Evolutionary conservation across 2,888 invertebrate genomes (phyloP).

Genomic region (Thecophora atra): DNA sequence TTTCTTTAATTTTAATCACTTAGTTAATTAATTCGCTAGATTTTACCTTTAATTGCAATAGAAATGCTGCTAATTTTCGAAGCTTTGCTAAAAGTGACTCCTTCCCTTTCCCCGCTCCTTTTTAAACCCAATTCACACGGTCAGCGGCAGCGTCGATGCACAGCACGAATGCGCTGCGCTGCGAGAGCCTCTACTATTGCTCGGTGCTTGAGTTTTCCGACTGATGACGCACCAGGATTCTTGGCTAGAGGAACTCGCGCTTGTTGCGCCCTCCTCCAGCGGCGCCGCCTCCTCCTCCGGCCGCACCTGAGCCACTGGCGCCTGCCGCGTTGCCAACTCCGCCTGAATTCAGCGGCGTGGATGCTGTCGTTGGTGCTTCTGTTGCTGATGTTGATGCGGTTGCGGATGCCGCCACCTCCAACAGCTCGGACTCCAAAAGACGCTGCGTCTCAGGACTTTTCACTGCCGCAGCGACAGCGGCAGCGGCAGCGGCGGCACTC

Average conservation of each 20-base stretch:
- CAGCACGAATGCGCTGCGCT: neutral
- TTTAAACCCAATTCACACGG: constrained; percentile 3
- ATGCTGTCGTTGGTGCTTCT: constrained; percentile 40
- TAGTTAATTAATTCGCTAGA: constrained; percentile 8
- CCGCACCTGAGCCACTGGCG: constrained; percentile 40
- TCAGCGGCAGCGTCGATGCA: constrained; percentile 18
- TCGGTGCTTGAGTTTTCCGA: constrained; percentile 60
- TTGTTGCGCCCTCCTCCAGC: constrained; percentile 58
- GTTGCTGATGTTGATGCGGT: constrained; percentile 47
- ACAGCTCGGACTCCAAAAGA: constrained; percentile 57
- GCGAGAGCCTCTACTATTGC: constrained; percentile 43
- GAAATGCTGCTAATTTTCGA: neutral
- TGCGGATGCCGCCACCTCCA: constrained; percentile 41
- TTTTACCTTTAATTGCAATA: neutral
- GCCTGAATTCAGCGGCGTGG: constrained; percentile 37
- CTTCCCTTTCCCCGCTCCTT: neutral
- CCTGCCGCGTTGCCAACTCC: constrained; percentile 24
- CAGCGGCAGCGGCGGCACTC: constrained; percentile 43
- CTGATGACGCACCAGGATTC: constrained; percentile 65
- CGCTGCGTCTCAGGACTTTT: constrained; percentile 56
- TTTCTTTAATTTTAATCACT: neutral
- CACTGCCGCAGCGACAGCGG: constrained; percentile 45
- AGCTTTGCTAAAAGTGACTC: neutral
- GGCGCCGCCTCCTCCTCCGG: constrained; percentile 44
- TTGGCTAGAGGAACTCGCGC: constrained; percentile 67